Conservation (phyloP, 2,113 vertebrate species). For the Catagonus wagneri region DNA sequence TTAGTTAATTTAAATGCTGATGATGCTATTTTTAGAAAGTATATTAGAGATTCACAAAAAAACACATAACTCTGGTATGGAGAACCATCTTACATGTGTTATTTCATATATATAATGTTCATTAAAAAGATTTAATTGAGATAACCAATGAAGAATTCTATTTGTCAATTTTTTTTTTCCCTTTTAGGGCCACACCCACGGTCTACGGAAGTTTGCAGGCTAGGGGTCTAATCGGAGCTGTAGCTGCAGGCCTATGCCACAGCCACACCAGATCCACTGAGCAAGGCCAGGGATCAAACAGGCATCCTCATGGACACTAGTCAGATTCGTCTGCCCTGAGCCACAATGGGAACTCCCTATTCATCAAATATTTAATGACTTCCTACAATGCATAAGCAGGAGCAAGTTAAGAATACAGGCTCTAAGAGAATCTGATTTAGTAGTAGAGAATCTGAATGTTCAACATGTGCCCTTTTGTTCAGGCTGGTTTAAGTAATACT, state of each 20-base stretch:
- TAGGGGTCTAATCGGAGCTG: too few relatives aligned
- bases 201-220: too few relatives aligned
- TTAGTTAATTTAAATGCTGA: neutral
- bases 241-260: too few relatives aligned
- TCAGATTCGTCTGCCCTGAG: too few relatives aligned
- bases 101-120: slow-evolving; percentile 15
- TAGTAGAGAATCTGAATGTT: neutral
- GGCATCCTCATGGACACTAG: too few relatives aligned
- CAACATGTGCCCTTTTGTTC: neutral
- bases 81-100: neutral
- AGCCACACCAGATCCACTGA: too few relatives aligned
- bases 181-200: too few relatives aligned
- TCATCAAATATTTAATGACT: neutral
- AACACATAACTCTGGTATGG: neutral
- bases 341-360: neutral
- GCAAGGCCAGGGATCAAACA: too few relatives aligned
- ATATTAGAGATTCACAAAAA: slow-evolving; percentile 12
- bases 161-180: neutral
- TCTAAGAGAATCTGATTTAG: neutral
- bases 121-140: neutral
- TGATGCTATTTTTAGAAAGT: neutral
- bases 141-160: neutral
- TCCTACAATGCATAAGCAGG: neutral
- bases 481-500: neutral
- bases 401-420: neutral